Conservation (phyloP, 1,140 invertebrate species). For the Ceratina calcarata region DNA sequence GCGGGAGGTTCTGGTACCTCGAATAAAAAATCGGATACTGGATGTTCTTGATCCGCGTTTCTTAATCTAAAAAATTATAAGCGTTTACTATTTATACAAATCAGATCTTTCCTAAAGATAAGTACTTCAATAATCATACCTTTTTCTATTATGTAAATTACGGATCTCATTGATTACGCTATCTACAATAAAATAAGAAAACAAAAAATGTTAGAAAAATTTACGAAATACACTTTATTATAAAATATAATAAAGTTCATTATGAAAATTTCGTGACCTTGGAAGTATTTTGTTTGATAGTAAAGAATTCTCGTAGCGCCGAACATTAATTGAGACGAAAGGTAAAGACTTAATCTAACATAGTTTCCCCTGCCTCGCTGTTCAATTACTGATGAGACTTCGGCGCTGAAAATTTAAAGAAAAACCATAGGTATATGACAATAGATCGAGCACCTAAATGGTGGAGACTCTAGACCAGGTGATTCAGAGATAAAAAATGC, state of each 20-base stretch:
- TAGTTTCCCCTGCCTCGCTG: neutral
- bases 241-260: neutral
- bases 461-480: too few relatives aligned
- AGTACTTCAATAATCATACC: too few relatives aligned
- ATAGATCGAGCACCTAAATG: too few relatives aligned
- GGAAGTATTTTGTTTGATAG: slow-evolving; percentile 37
- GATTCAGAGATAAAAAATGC: too few relatives aligned
- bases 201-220: too few relatives aligned
- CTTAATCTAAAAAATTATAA: too few relatives aligned
- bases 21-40: neutral
- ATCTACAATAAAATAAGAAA: too few relatives aligned
- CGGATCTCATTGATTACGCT: too few relatives aligned
- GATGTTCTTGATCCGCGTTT: neutral
- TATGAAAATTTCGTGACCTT: slow-evolving; percentile 34
- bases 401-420: slow-evolving; percentile 30
- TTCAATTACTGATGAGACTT: slow-evolving; percentile 2
- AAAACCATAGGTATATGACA: neutral
- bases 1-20: neutral
- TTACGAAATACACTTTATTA: too few relatives aligned
- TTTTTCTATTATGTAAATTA: too few relatives aligned
- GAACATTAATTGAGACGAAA: slow-evolving; percentile 53
- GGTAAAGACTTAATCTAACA: slow-evolving; percentile 45
- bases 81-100: too few relatives aligned
- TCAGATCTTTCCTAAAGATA: too few relatives aligned
- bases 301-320: slow-evolving; percentile 37